Base-by-base conservation (phyloP, 92 coral and sea anemone species). In the Micromussa lordhowensis region DNA sequence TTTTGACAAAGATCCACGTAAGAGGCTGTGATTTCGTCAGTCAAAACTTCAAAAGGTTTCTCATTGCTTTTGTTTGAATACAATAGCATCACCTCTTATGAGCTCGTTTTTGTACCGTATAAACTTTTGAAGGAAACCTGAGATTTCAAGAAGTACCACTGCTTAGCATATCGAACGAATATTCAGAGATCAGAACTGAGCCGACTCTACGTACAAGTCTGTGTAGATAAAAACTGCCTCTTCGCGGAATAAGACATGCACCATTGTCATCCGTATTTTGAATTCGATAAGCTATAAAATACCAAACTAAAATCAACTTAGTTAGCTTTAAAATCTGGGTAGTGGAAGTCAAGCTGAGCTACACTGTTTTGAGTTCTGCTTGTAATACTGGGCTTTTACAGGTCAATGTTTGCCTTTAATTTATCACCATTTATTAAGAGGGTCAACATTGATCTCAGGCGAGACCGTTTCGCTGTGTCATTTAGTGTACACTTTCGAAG, bases 61-160 rank as follows among this genome's bases (percentile, higher is more conserved):
- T 83, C 79, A 18, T 35, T 30, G 75, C 87, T 83, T 51, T 70
- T 83, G 87, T 83, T 71, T 31, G 21, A 21, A 12, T 19, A 72
- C 78, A 83, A 83, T 72, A 83, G 31, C 22, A 49, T 61, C 31
- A 66, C 55, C 18, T 68, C 38, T 18, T 40, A 66, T 24, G 38
- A 40, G 28, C 49, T 29, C 72, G 28, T 53, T 57, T 44, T 22
- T 30, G 30, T 40, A 19, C 64, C 7, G 64, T 58, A 29, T 19
- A 30, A 36, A 59, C 85, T 24, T 10, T 68, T 40, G 29, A 82
- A 38, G 36, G 51, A 36, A 73, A n/a, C 19, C n/a, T 14, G 44
- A 4, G 51, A 3, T 38, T 34, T 22, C 14, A 35, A 0, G 15
- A 22, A 35, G 48, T 21, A 22, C 49, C 49, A 73, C 3, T 38